Percentiles rank a stretch among this genome's conserved stretches.
These are phyloP conservation scores for Rhynchomys soricoides DNA, from an alignment of 2,113 vertebrate species.

Conservation along the genomic window DNA sequence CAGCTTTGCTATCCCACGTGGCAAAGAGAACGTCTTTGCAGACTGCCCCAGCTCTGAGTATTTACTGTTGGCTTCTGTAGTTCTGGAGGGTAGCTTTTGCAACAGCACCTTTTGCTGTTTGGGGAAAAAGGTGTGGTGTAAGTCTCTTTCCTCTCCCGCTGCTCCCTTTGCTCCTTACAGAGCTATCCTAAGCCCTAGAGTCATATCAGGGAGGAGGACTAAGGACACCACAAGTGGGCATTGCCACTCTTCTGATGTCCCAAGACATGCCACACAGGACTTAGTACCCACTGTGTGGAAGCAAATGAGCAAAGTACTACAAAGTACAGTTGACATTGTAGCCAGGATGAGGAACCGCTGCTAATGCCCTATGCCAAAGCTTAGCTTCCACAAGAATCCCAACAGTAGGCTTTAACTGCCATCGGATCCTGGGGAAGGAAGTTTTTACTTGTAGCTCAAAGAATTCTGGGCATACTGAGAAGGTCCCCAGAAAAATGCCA, in stretches of 20 bases:
- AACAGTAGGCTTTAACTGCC: neutral
- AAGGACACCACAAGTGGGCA: neutral
- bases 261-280: neutral
- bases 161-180: neutral
- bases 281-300: neutral
- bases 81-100: neutral
- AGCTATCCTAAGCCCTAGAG: neutral
- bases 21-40: neutral
- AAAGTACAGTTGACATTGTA: accelerated
- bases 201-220: neutral
- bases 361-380: neutral
- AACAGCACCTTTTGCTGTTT: neutral
- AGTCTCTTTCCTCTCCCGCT: neutral
- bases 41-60: neutral
- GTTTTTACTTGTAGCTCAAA: neutral
- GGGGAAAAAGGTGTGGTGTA: neutral
- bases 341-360: neutral
- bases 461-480: neutral
- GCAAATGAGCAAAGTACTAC: neutral
- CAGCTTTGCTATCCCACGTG: neutral
- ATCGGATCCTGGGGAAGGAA: neutral
- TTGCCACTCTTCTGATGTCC: neutral
- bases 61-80: neutral
- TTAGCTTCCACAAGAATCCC: neutral
- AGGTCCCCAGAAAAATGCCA: neutral